These are phyloP conservation scores for Punctoribates punctum DNA, from an alignment of 2,888 invertebrate genomes.

Conservation along the genomic window DNA sequence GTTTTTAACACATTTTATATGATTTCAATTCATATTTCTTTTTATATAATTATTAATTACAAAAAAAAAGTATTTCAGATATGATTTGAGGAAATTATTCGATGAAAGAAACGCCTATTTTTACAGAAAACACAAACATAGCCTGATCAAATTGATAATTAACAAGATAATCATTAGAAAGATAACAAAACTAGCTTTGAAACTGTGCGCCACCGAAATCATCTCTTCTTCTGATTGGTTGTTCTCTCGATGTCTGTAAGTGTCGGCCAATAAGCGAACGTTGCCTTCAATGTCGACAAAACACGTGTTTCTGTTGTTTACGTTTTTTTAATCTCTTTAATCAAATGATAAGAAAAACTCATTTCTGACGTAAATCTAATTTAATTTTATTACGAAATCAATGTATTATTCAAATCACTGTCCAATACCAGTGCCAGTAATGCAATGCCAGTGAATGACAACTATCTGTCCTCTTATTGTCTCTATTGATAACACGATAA, in stretches of 20 bases:
- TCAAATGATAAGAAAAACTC: neutral
- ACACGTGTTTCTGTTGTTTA: neutral
- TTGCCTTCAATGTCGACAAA: constrained; percentile 1
- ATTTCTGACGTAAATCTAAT: too few relatives aligned
- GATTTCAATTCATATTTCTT: too few relatives aligned
- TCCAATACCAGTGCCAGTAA: constrained; percentile 3
- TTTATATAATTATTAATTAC: too few relatives aligned
- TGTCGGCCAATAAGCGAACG: neutral
- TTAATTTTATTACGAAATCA: neutral
- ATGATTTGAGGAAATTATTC: too few relatives aligned
- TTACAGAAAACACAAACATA: too few relatives aligned
- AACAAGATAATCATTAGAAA: neutral
- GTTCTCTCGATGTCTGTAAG: neutral
- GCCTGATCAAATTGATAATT: too few relatives aligned
- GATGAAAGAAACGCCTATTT: too few relatives aligned
- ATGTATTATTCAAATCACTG: neutral
- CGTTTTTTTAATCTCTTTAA: neutral
- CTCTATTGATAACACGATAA: neutral
- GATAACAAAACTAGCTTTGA: neutral
- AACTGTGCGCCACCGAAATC: constrained; percentile 14
- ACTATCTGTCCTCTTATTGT: neutral
- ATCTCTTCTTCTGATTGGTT: neutral
- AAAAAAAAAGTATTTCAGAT: too few relatives aligned
- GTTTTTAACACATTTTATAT: too few relatives aligned
- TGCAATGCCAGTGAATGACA: neutral